phyloP scores from a whole-genome alignment of 2,888 invertebrate species.

The Microctonus hyperodae region DNA sequence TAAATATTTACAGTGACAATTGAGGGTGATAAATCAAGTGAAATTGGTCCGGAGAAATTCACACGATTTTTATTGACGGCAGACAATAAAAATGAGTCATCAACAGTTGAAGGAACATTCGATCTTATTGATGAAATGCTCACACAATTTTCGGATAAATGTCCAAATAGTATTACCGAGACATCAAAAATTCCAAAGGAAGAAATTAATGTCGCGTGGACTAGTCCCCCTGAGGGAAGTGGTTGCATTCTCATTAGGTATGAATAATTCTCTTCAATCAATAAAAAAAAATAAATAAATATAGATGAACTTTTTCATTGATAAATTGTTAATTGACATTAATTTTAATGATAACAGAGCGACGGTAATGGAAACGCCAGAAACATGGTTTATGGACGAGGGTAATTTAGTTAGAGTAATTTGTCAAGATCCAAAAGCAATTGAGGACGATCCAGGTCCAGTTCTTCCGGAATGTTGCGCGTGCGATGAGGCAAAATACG shows the following conservation, averaged over 20 bases:
- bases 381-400: conserved; percentile 90
- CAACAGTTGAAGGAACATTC: conserved; percentile 55
- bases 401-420: conserved; percentile 80
- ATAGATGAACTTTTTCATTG: too few relatives aligned
- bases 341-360: conserved; percentile 67
- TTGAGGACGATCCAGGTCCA: conserved; percentile 65
- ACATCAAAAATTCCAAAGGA: conserved; percentile 81
- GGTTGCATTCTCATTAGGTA: conserved; percentile 89
- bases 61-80: conserved; percentile 80
- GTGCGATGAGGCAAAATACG: conserved; percentile 96
- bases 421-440: conserved; percentile 77
- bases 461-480: conserved; percentile 79
- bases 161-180: conserved; percentile 85
- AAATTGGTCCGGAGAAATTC: conserved; percentile 75
- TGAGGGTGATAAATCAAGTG: conserved; percentile 66
- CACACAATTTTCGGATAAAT: conserved; percentile 78
- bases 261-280: conserved; percentile 19
- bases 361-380: conserved; percentile 81
- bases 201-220: conserved; percentile 89
- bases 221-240: conserved; percentile 82
- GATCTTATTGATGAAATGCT: conserved; percentile 66
- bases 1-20: conserved; percentile 69
- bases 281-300: background rate
- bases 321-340: background rate
- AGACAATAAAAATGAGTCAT: conserved; percentile 69